Base-by-base conservation (phyloP, 1,140 invertebrate genomes). In the Drosophila kepulauana region DNA sequence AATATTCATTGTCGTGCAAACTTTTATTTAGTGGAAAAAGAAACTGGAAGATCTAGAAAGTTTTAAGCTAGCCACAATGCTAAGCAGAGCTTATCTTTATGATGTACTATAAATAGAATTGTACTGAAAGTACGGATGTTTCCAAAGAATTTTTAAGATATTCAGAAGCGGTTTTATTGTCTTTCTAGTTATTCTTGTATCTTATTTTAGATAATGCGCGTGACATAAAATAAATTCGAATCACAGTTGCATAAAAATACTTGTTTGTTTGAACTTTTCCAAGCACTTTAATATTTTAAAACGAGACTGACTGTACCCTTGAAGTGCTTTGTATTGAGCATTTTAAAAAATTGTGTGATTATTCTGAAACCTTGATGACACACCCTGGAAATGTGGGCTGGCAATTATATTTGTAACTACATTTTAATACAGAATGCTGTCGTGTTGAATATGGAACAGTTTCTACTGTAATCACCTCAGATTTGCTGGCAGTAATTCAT, bases 291-390 rank as follows among this genome's bases (percentile, higher is more conserved):
- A 28, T 62, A 49, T 49, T 35, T 62, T 35, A 62, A 38, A 45
- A 51, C 5, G n/a, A 6, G 11, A 11, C 30, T 76, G 61, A 88
- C 84, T 87, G 82, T 87, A 88, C 84, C 84, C 77, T 84, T 74
- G 62, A 64, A 38, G 38, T 58, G 10, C 13, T 68, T 56, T 57
- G 10, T n/a, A 10, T 48, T 61, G 49, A 61, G 59, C n/a, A 46
- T 33, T 35, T 59, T 35, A 43, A n/a, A n/a, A 43, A 10, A 33
- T 20, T 56, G 33, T 46, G 10, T 20, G 45, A 41, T 56, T 41
- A 41, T 28, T 51, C 45, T 62, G 72, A 82, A 82, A 75, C 84
- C 78, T 84, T 78, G 59, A 78, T 87, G 84, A 88, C 84, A 66
- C 79, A 82, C 65, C 66, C 57, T 51, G 57, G 66, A 81, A 74